Evolutionary conservation across 2,888 invertebrate species (phyloP), one percentile per base, ranked within the genome.

Genomic region (Boloria selene): DNA sequence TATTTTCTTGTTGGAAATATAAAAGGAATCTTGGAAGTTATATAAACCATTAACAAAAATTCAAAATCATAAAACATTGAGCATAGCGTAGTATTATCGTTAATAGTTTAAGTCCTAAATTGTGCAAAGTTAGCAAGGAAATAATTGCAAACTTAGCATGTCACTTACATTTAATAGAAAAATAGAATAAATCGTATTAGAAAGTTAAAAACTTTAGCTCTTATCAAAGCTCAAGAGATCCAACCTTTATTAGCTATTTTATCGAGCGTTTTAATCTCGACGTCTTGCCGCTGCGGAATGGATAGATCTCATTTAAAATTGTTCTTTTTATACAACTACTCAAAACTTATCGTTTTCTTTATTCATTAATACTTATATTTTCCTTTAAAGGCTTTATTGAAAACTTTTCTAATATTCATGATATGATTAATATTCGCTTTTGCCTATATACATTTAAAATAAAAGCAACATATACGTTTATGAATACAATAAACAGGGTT

Each of bases 201-300:
- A 58, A 72, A 70, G 65, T 64, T 69, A 64, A 68, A 70, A 68
- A 72, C 67, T 69, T 68, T 66, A 64, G 64, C 62, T 71, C 66
- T 71, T 71, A 69, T 69, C 70, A 70, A 70, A 68, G 69, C 72
- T 68, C 69, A 62, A 66, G 72, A 71, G 71, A 72, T 56, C 64
- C 71, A 64, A 69, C 71, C 70, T 70, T 69, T 72, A 72, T 71
- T 71, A 72, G 71, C 71, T 71, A 69, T 69, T 72, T 69, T 72
- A 71, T 71, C 69, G 72, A 72, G 69, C 69, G 65, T 69, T 72
- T 72, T 69, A 71, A 72, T 72, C 72, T 69, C 69, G 63, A 69
- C 69, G 65, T 68, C 66, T 69, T 71, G 63, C 66, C 61, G 67
- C 70, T 63, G 58, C 63, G 65, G 68, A 58, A 69, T 68, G 65